Conservation (phyloP, 1,140 invertebrate species). For the Hormaphis cornu region DNA sequence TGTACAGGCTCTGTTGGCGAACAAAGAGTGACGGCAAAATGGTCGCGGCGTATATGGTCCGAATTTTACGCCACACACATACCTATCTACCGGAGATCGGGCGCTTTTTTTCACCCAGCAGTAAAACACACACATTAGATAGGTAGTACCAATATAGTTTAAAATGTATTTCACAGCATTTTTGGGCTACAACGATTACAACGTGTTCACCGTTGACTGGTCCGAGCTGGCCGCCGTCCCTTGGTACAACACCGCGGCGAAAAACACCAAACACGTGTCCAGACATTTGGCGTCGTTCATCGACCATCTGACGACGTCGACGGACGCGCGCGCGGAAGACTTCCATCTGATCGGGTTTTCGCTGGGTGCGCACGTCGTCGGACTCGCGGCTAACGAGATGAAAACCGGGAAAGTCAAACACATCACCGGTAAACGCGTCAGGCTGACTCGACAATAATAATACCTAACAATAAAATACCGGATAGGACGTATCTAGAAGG, state of each 20-base stretch:
- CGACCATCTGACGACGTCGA: constrained; percentile 34
- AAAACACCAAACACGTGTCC: constrained; percentile 36
- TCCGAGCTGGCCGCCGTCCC: constrained; percentile 44
- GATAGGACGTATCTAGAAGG: no score
- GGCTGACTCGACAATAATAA: neutral
- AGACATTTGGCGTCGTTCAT: constrained; percentile 36
- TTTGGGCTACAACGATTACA: constrained; percentile 47
- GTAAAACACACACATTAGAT: no score
- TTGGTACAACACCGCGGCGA: constrained; percentile 38
- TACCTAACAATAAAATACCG: neutral
- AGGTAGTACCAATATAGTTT: neutral
- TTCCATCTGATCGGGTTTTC: constrained; percentile 41
- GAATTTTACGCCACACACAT: no score
- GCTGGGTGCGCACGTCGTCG: constrained; percentile 40
- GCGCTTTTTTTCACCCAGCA: no score
- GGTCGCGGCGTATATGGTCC: no score
- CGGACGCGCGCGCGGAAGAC: constrained; percentile 33
- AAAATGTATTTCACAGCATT: constrained; percentile 43
- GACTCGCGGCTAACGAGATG: constrained; percentile 40
- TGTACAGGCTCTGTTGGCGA: no score
- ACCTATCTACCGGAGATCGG: no score
- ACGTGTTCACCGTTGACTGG: constrained; percentile 59
- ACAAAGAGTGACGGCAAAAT: no score
- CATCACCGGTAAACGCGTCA: constrained; percentile 43
- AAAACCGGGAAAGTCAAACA: constrained; percentile 41